Percentiles rank a stretch among this genome's conserved stretches.
Evolutionary conservation across 2,888 invertebrate species (phyloP).

Genomic region (Petrophora chlorosata): DNA sequence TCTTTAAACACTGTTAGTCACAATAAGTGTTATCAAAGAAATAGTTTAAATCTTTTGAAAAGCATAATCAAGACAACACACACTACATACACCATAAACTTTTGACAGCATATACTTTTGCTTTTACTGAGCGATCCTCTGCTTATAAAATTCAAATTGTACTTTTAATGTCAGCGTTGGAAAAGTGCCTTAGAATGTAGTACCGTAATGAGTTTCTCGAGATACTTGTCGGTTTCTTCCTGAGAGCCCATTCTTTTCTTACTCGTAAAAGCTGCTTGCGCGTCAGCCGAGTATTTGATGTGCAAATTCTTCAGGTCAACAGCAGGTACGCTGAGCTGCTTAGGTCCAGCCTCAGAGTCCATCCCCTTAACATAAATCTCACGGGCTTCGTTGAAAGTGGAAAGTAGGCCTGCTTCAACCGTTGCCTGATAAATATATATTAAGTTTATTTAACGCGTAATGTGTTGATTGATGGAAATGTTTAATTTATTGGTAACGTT

Average conservation of each 20-base stretch:
- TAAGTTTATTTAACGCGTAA: no score
- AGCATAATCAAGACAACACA: background rate
- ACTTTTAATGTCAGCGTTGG: background rate
- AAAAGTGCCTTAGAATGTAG: background rate
- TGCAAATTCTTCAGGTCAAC: constrained; percentile 3
- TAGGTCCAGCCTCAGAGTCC: constrained; percentile 1
- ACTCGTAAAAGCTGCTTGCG: background rate
- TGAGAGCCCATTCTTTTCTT: constrained; percentile 18
- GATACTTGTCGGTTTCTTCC: background rate
- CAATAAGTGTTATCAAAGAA: no score
- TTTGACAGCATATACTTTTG: no score
- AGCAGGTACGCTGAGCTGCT: constrained; percentile 6
- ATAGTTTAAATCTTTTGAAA: no score
- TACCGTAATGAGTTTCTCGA: constrained; percentile 8
- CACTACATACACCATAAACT: no score
- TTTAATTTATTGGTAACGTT: no score
- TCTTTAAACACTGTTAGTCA: no score
- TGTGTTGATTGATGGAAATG: no score
- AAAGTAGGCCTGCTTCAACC: background rate
- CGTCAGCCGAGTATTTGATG: background rate
- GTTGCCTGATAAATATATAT: no score
- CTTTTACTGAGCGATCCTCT: no score
- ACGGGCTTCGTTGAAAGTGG: constrained; percentile 4
- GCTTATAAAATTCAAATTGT: no score
- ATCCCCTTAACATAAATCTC: constrained; percentile 12